phyloP scores from a whole-genome alignment of 2,113 vertebrate genomes.

The Clupea harengus region DNA sequence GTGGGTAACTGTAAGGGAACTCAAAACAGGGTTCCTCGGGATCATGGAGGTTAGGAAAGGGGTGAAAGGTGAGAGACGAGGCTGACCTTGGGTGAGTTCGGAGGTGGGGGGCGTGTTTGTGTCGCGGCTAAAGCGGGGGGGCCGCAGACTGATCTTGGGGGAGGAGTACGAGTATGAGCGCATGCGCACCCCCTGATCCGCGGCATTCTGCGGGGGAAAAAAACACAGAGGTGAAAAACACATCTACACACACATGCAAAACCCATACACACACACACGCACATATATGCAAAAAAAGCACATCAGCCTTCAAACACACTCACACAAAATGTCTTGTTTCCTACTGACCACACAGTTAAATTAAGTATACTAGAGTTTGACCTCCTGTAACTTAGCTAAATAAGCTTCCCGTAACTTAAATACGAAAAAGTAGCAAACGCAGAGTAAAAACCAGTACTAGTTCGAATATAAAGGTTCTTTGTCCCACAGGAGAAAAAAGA shows the following conservation, averaged over 20 bases:
- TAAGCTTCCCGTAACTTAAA: too few species aligned
- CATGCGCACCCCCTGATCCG: slow-evolving; percentile 76
- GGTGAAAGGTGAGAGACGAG: not conserved
- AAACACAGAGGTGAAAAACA: too few species aligned
- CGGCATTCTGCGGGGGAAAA: slow-evolving; percentile 65
- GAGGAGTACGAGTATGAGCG: slow-evolving; percentile 95
- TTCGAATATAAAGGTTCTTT: too few species aligned
- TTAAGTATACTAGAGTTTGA: too few species aligned
- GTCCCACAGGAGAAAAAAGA: too few species aligned
- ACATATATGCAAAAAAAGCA: not conserved
- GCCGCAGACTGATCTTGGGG: slow-evolving; percentile 78
- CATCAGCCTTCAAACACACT: not conserved
- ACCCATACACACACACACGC: not conserved
- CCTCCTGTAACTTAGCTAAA: too few species aligned
- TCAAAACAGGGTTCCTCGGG: too few species aligned
- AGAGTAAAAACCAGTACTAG: too few species aligned
- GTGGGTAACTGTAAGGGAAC: too few species aligned
- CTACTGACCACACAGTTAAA: too few species aligned
- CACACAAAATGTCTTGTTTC: not conserved
- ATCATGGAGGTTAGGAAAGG: not conserved
- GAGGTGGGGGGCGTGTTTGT: slow-evolving; percentile 50
- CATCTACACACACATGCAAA: not conserved
- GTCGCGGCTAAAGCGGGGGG: slow-evolving; percentile 65
- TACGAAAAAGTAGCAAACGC: too few species aligned
- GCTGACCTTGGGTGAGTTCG: slow-evolving; percentile 77